Evolutionary conservation across 1,140 invertebrate species (phyloP).

Genomic region (Macrotrachela quadricornifera): DNA sequence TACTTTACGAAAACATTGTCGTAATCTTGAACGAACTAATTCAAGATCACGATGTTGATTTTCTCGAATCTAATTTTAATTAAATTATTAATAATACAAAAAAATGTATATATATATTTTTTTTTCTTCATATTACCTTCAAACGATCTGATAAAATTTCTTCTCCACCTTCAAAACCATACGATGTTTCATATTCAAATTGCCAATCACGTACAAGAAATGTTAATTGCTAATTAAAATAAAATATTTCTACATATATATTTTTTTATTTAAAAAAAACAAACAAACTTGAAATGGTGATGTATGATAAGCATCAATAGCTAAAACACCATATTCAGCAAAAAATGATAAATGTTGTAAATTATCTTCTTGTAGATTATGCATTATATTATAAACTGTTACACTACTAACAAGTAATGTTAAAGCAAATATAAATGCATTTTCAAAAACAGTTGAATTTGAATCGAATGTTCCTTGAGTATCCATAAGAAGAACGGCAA

Average conservation of each 20-base stretch:
- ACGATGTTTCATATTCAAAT: constrained; percentile 82
- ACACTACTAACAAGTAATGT: not conserved
- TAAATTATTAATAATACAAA: not conserved
- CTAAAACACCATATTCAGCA: constrained; percentile 6
- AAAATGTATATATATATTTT: constrained; percentile 48
- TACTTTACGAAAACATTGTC: constrained; percentile 78
- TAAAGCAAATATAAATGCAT: not conserved
- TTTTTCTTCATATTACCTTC: constrained; percentile 49
- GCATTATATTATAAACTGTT: constrained; percentile 1
- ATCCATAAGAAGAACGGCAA: not conserved
- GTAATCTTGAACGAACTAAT: constrained; percentile 71
- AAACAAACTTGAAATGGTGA: constrained; percentile 6
- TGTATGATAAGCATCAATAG: not conserved
- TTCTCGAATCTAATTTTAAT: not conserved
- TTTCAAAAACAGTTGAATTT: not conserved
- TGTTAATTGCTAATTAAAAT: constrained; percentile 47
- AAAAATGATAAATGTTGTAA: constrained; percentile 1
- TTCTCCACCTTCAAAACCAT: constrained; percentile 67
- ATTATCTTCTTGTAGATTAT: constrained; percentile 1
- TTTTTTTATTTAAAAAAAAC: not conserved
- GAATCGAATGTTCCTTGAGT: constrained; percentile 5
- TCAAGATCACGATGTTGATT: constrained; percentile 83
- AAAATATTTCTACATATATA: constrained; percentile 3
- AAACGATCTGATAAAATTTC: constrained; percentile 61
- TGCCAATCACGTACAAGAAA: constrained; percentile 95